phyloP scores from a whole-genome alignment of 1,140 invertebrate genomes.

The Agrilus planipennis region DNA sequence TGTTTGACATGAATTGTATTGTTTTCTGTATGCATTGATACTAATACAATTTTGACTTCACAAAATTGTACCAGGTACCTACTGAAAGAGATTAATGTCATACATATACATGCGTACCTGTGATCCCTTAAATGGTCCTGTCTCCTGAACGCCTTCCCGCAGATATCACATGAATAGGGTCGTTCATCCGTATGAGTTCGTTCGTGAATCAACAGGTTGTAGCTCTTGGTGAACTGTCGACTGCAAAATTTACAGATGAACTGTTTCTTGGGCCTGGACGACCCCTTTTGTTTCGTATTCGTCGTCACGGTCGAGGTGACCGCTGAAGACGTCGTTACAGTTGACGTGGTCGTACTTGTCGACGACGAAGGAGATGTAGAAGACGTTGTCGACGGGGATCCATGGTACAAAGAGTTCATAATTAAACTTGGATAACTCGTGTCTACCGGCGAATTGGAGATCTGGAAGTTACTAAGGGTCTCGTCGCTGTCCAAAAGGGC shows the following conservation, averaged over 20 bases:
- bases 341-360: too few species aligned
- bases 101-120: conserved; percentile 44
- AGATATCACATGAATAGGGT: conserved; percentile 91
- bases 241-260: conserved; percentile 94
- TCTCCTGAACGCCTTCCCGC: conserved; percentile 85
- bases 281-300: conserved; percentile 34
- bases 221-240: conserved; percentile 91
- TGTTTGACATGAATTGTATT: too few species aligned
- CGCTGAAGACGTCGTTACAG: conserved; percentile 17
- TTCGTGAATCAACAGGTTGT: conserved; percentile 92
- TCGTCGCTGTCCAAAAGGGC: conserved; percentile 45
- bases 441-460: conserved; percentile 40
- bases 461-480: conserved; percentile 32
- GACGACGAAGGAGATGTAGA: conserved; percentile 28
- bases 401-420: conserved; percentile 47
- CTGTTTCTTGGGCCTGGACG: conserved; percentile 75
- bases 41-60: too few species aligned
- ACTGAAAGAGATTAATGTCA: too few species aligned
- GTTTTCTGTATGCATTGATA: too few species aligned
- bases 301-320: conserved; percentile 16
- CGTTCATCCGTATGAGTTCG: conserved; percentile 91
- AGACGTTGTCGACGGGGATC: conserved; percentile 35
- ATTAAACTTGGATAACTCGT: conserved; percentile 45
- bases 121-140: conserved; percentile 91
- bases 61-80: too few species aligned